Base-by-base conservation (phyloP, 2,113 vertebrate species). In the Casuarius casuarius region DNA sequence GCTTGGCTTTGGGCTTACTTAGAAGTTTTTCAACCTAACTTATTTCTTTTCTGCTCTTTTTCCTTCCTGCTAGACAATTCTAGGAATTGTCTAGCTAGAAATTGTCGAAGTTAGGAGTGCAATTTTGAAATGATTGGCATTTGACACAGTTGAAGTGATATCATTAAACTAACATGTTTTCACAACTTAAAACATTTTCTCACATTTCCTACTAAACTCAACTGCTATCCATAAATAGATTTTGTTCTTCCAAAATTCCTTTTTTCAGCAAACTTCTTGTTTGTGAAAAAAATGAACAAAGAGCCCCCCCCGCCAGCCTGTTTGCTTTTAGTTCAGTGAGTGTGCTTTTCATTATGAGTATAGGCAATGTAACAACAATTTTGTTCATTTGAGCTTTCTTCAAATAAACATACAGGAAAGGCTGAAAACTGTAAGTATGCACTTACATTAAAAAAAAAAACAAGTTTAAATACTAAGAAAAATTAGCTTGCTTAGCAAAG, bases 271-370 rank as follows among this genome's bases (percentile, higher is more conserved):
- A 84, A 25, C 4, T 61, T 74, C 66, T 0, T 54, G 16, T 7
- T 67, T 58, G 52, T 29, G 7, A n/a, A 54, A 68, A 6, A 70
- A 80, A 95, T 21, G 25, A 58, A 44, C 35, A 92, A 49, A 84
- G 56, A 59, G 4, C 31, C 84, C 25, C 25, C 19, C 83, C 54
- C 9, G 4, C 72, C 79, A 77, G 68, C 72, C 93, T 75, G 35
- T 68, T 94, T 91, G 42, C 49, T 90, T 96, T n/a, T 83, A 72
- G 44, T 78, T 93, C 87, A 66, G 54, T 90, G 87, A 59, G 58
- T 63, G 46, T 86, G 51, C 48, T 84, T 70, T 67, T 90, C 67
- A 26, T 84, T 90, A 42, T 54, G 31, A 80, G 68, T 0, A 1
- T 33, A 84, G 61, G 31, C 28, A 92, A 87, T 77, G n/a, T 81